Evolutionary conservation across 2,888 invertebrate genomes (phyloP), one percentile per base, ranked within the genome.

Genomic region (Parnassius apollo): DNA sequence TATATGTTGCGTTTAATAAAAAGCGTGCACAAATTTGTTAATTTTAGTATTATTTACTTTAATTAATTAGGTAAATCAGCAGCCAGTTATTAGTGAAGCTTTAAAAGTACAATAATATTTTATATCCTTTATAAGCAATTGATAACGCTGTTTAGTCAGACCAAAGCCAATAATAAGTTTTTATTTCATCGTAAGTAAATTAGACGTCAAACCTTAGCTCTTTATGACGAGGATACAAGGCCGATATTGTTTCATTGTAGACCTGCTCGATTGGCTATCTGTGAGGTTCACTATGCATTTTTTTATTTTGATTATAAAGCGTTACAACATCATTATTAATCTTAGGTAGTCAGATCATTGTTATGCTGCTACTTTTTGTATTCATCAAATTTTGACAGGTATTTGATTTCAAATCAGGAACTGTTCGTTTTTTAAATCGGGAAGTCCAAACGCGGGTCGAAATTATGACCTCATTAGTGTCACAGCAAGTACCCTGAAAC

Each of bases 271-370:
- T 10, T 54, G 4, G 18, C 12, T 35, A 35, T 35, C 35, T 4
- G 49, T 49, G 13, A 49, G 4, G n/a, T 42, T 42, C 54, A 54
- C 13, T 54, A 42, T 13, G 54, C 13, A 42, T 42, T 13, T 54
- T 44, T 55, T 45, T 7, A 12, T 45, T 45, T 22, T 45, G 1
- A 42, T 13, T 49, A 9, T 13, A 25, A 51, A 25, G 25, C 7
- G 56, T 48, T n/a, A 48, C 46, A 48, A 46, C 25, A 56, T 48
- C n/a, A 13, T 35, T 46, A 35, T 48, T 12, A 48, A 46, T 46
- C 45, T 46, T 56, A 45, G 55, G 8, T 9, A 46, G 50, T 50
- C 25, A 25, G n/a, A 56, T 56, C 46, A 35, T 48, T 11, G 56
- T 48, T 56, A 35, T 35, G 45, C 45, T 44, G 7, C 35, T 53